A percentile compares a stretch with the other conserved stretches of the same genome.
Evolutionary conservation across 2,113 vertebrate species (phyloP).

Genomic region (Pseudorhombus dupliciocellatus): DNA sequence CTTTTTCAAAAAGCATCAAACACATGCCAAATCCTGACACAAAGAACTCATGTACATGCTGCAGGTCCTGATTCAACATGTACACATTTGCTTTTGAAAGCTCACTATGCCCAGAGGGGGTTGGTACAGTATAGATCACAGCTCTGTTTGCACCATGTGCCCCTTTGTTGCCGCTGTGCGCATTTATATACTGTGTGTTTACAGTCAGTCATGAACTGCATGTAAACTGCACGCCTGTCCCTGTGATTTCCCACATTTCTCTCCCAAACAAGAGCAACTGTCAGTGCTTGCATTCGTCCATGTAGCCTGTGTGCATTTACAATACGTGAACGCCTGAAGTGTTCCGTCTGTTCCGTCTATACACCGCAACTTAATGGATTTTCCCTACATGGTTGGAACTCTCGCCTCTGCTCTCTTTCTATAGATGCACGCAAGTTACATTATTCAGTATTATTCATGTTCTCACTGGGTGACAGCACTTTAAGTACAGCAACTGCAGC

Average conservation of each 20-base stretch:
- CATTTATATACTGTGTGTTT: neutral
- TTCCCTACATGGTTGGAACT: neutral
- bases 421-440: conserved; percentile 19
- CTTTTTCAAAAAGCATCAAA: conserved; percentile 27
- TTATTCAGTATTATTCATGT: conserved; percentile 60
- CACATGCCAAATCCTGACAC: conserved; percentile 17
- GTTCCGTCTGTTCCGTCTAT: conserved; percentile 1
- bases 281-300: neutral
- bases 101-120: conserved; percentile 6
- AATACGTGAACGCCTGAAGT: neutral
- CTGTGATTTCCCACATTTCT: conserved; percentile 5
- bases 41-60: conserved; percentile 16
- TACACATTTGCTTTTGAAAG: conserved; percentile 18
- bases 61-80: conserved; percentile 16
- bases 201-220: neutral
- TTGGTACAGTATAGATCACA: conserved; percentile 22
- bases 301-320: neutral
- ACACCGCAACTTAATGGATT: conserved; percentile 11
- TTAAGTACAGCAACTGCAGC: conserved; percentile 34
- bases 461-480: conserved; percentile 22
- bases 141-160: neutral
- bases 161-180: conserved; percentile 17
- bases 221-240: conserved; percentile 20
- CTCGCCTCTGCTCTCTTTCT: conserved; percentile 11
- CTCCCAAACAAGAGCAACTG: conserved; percentile 20